A percentile compares a stretch with the other conserved stretches of the same genome.
Evolutionary conservation across 92 coral and sea anemone genomes (phyloP).

Genomic region (Montipora capitata): DNA sequence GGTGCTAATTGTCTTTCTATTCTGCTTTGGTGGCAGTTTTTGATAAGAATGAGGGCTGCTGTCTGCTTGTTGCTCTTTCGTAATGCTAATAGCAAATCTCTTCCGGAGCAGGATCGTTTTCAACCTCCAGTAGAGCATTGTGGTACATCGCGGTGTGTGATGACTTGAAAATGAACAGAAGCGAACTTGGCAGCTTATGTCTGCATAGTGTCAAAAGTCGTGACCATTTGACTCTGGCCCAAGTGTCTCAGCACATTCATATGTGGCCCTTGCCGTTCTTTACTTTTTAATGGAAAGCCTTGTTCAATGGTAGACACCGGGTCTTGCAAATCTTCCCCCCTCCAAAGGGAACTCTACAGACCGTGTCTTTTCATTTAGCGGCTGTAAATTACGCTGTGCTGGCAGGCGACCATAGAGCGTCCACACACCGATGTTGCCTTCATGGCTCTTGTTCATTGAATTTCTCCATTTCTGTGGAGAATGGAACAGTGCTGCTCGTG

Average conservation of each 20-base stretch:
- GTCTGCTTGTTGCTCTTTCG: neutral
- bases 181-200: neutral
- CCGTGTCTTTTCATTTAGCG: too few species aligned
- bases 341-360: too few species aligned
- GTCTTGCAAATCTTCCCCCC: too few species aligned
- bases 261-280: conserved; percentile 22
- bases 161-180: conserved; percentile 44
- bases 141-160: conserved; percentile 19
- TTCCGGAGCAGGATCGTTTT: conserved; percentile 12
- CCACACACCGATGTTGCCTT: too few species aligned
- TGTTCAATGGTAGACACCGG: neutral
- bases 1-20: neutral
- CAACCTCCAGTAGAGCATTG: neutral
- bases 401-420: too few species aligned
- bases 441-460: too few species aligned
- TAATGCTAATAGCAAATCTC: neutral
- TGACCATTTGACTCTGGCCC: neutral
- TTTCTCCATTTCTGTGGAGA: too few species aligned
- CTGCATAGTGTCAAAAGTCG: conserved; percentile 37
- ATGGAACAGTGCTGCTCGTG: too few species aligned
- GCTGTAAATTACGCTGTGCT: too few species aligned
- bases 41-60: neutral
- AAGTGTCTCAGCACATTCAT: neutral
- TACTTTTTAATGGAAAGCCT: neutral
- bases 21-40: neutral